Evolutionary conservation across 2,888 invertebrate species (phyloP).

Genomic region (Dolomedes plantarius): DNA sequence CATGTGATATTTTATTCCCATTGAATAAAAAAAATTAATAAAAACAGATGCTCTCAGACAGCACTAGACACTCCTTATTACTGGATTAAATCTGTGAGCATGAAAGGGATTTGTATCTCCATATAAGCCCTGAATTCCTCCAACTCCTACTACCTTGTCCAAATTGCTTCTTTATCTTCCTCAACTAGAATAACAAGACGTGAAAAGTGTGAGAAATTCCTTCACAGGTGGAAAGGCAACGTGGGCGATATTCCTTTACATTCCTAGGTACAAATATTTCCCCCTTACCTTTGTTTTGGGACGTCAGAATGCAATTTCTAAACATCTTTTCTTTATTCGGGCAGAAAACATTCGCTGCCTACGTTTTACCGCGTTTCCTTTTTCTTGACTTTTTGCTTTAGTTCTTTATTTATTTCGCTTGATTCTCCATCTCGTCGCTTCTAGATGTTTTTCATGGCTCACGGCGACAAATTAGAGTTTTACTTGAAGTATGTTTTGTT

Average conservation of each 20-base stretch:
- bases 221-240: not conserved
- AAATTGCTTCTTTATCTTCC: not conserved
- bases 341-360: not conserved
- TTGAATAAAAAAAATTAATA: no score
- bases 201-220: not conserved
- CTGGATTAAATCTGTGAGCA: no score
- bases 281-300: constrained; percentile 1
- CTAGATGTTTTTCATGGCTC: not conserved
- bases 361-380: not conserved
- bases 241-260: not conserved
- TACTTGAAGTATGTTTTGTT: constrained; percentile 7
- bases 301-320: not conserved
- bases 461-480: constrained; percentile 9
- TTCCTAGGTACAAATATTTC: not conserved
- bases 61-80: no score
- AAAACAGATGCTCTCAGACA: no score
- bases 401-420: not conserved
- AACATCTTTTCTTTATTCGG: not conserved
- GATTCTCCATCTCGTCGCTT: not conserved
- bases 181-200: not conserved
- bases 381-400: not conserved
- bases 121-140: not conserved
- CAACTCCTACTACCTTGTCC: not conserved
- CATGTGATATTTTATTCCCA: no score
- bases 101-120: no score